Percentiles rank a stretch among this genome's conserved stretches.
phyloP scores from a whole-genome alignment of 2,797 vertebrate genomes.

The Pseudomugil tenellus region DNA sequence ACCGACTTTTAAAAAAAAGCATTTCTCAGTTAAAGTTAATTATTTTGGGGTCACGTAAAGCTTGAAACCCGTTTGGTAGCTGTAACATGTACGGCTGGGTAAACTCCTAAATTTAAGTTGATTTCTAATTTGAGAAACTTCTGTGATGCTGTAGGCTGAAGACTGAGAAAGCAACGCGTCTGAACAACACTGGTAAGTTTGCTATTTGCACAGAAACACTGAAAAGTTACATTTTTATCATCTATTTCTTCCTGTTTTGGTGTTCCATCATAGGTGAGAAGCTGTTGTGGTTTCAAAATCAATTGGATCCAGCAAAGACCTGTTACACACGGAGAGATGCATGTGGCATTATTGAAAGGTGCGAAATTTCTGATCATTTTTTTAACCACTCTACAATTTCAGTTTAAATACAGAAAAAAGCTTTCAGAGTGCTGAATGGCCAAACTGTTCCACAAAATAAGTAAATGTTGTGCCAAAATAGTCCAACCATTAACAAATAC shows the following conservation, averaged over 20 bases:
- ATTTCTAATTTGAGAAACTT: not conserved
- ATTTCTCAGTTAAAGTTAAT: too few relatives aligned
- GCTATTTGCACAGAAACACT: not conserved
- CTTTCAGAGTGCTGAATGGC: not conserved
- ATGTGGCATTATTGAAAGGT: conserved; percentile 90
- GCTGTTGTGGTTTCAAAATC: conserved; percentile 93
- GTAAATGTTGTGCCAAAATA: too few relatives aligned
- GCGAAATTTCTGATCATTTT: not conserved
- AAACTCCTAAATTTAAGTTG: not conserved
- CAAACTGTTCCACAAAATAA: not conserved
- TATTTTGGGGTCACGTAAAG: not conserved
- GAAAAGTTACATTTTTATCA: not conserved
- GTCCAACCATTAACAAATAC: too few relatives aligned
- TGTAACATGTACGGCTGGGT: not conserved
- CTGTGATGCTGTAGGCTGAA: conserved; percentile 80
- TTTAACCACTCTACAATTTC: not conserved
- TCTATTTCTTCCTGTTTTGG: not conserved
- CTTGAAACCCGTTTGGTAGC: not conserved
- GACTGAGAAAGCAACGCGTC: conserved; percentile 89
- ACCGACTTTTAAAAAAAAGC: too few relatives aligned
- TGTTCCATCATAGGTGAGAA: conserved; percentile 86
- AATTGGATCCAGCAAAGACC: conserved; percentile 85
- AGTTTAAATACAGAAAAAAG: not conserved
- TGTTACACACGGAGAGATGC: conserved; percentile 90
- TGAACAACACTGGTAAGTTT: conserved; percentile 86